These are phyloP conservation scores for Agriotes lineatus DNA, from an alignment of 2,888 invertebrate species.

Conservation along the genomic window DNA sequence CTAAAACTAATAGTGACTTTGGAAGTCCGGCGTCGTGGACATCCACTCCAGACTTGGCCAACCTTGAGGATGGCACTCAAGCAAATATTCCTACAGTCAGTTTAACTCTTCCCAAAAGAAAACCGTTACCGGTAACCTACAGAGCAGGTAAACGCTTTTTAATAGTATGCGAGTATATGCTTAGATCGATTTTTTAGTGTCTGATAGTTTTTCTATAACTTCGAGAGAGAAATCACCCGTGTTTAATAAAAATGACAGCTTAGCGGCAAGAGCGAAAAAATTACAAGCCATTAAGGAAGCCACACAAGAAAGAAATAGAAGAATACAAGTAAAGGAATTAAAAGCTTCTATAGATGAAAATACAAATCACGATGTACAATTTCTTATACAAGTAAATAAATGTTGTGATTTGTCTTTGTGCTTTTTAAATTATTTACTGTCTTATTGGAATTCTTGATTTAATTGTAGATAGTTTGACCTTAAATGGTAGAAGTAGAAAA, in stretches of 20 bases:
- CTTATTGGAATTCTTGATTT: background rate
- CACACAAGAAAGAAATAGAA: constrained; percentile 49
- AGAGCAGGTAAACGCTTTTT: constrained; percentile 52
- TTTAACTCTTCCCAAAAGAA: constrained; percentile 76
- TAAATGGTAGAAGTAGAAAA: too few relatives aligned
- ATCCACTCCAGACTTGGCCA: constrained; percentile 85
- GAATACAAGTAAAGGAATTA: constrained; percentile 64
- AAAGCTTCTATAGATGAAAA: constrained; percentile 63
- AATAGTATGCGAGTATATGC: background rate
- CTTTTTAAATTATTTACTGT: background rate
- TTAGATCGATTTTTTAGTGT: constrained; percentile 51
- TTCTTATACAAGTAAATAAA: constrained; percentile 71
- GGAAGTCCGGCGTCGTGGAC: constrained; percentile 77
- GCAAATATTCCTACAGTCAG: constrained; percentile 75
- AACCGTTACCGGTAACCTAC: constrained; percentile 72
- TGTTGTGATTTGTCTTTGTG: constrained; percentile 40
- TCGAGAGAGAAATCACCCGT: constrained; percentile 59
- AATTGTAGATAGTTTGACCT: background rate
- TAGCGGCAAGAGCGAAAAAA: constrained; percentile 79
- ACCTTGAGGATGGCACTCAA: constrained; percentile 71
- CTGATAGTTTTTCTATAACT: constrained; percentile 58
- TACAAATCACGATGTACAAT: constrained; percentile 72
- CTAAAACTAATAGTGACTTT: constrained; percentile 50
- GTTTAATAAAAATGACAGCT: constrained; percentile 77
- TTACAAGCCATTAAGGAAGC: constrained; percentile 68